Percentiles rank a stretch among this genome's conserved stretches.
Conservation (phyloP, 1,140 invertebrate genomes). For the Mya arenaria region DNA sequence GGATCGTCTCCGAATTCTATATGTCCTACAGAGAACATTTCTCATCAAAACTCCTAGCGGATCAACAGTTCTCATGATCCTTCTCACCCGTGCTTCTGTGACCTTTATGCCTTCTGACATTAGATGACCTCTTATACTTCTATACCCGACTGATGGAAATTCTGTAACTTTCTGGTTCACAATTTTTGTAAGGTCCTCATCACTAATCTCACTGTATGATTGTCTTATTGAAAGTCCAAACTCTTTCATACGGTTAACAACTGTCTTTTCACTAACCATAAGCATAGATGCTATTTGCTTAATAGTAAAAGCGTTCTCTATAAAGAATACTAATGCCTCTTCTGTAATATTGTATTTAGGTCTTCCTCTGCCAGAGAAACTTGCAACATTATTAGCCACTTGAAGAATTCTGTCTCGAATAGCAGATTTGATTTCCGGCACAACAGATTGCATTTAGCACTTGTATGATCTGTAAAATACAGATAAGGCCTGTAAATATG, state of each 20-base stretch:
- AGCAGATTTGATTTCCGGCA: constrained; percentile 16
- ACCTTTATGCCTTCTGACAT: constrained; percentile 15
- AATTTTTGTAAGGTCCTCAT: constrained; percentile 25
- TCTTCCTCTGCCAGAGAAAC: constrained; percentile 31
- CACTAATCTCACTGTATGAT: constrained; percentile 24
- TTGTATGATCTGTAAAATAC: too few species aligned
- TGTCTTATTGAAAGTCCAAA: constrained; percentile 22
- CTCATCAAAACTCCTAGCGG: constrained; percentile 29
- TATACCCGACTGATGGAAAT: constrained; percentile 22
- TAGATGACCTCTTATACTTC: constrained; percentile 7
- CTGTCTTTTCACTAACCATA: constrained; percentile 20
- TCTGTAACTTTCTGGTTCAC: constrained; percentile 7
- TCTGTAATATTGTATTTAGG: constrained; percentile 21
- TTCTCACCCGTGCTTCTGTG: constrained; percentile 17
- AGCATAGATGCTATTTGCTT: constrained; percentile 18
- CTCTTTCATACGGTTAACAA: constrained; percentile 32
- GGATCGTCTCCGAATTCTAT: constrained; percentile 21
- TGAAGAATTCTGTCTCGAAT: constrained; percentile 25
- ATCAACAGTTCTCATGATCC: constrained; percentile 30
- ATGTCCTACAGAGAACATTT: constrained; percentile 34
- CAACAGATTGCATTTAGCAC: too few species aligned
- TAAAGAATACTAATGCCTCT: constrained; percentile 12
- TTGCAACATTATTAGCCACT: constrained; percentile 32
- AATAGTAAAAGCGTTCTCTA: constrained; percentile 32
- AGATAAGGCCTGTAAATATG: too few species aligned